These are phyloP conservation scores for Aphrophora alni DNA, from an alignment of 2,888 invertebrate species.

Conservation along the genomic window DNA sequence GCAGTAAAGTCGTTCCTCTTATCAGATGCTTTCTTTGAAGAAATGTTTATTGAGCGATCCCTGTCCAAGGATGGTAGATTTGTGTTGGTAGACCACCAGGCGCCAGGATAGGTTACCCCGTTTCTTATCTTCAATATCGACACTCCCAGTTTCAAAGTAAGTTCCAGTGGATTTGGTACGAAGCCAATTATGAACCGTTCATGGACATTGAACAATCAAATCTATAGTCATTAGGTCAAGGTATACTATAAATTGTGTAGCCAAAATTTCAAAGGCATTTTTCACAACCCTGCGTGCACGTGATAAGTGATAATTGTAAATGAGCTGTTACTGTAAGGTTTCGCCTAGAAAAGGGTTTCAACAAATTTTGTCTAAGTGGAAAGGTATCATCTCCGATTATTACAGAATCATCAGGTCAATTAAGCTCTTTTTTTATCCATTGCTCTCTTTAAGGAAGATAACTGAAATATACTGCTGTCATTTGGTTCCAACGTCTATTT, in stretches of 20 bases:
- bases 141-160: constrained; percentile 7
- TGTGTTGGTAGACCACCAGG: neutral
- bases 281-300: constrained; percentile 24
- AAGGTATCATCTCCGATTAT: constrained; percentile 45
- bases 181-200: neutral
- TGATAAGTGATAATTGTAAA: constrained; percentile 33
- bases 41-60: neutral
- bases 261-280: constrained; percentile 34
- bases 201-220: constrained; percentile 18
- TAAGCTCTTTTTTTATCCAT: constrained; percentile 2
- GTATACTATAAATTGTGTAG: constrained; percentile 26
- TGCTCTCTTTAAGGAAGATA: constrained; percentile 7
- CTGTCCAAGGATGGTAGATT: no score
- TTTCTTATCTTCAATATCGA: constrained; percentile 11
- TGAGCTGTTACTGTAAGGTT: constrained; percentile 14
- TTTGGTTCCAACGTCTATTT: neutral
- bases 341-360: constrained; percentile 41
- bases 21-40: constrained; percentile 12
- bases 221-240: constrained; percentile 15
- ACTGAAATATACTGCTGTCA: neutral
- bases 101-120: neutral
- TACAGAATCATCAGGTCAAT: constrained; percentile 29
- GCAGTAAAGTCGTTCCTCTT: no score
- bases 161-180: constrained; percentile 10
- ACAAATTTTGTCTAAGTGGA: constrained; percentile 36